These are phyloP conservation scores for Agrotis clavis DNA, from an alignment of 2,888 invertebrate species.

Conservation along the genomic window DNA sequence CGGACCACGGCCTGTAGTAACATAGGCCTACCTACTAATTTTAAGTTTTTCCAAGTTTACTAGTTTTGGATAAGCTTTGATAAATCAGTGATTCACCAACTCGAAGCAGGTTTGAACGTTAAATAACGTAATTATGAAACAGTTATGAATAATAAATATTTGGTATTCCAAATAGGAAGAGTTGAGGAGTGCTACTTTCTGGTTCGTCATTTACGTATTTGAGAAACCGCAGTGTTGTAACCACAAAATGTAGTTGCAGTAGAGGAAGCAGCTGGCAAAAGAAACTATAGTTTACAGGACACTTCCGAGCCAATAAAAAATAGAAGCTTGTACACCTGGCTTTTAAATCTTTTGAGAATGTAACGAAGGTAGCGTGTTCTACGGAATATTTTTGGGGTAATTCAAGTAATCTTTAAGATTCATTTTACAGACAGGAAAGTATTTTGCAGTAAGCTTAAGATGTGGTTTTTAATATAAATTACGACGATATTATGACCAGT, in stretches of 20 bases:
- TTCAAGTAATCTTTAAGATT: neutral
- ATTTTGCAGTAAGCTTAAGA: neutral
- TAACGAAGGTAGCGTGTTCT: neutral
- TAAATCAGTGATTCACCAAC: neutral
- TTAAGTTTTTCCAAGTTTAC: neutral
- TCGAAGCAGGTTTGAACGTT: neutral
- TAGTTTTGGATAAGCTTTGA: neutral
- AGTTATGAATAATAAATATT: too few species aligned
- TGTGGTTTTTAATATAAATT: neutral
- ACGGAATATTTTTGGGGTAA: conserved; percentile 9
- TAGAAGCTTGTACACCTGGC: conserved; percentile 2
- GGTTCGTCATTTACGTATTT: neutral
- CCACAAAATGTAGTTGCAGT: neutral
- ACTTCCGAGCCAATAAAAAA: conserved; percentile 6
- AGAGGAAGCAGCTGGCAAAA: conserved; percentile 4
- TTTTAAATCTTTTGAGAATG: conserved; percentile 6
- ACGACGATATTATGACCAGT: neutral
- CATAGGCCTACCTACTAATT: neutral
- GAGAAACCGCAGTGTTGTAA: neutral
- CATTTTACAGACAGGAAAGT: neutral
- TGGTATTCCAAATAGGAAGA: too few species aligned
- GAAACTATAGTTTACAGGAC: neutral
- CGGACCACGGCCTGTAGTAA: neutral
- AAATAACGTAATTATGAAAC: too few species aligned
- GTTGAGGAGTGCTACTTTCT: neutral